Evolutionary conservation across 1,140 invertebrate species (phyloP).

Genomic region (Drosophila oshimai): DNA sequence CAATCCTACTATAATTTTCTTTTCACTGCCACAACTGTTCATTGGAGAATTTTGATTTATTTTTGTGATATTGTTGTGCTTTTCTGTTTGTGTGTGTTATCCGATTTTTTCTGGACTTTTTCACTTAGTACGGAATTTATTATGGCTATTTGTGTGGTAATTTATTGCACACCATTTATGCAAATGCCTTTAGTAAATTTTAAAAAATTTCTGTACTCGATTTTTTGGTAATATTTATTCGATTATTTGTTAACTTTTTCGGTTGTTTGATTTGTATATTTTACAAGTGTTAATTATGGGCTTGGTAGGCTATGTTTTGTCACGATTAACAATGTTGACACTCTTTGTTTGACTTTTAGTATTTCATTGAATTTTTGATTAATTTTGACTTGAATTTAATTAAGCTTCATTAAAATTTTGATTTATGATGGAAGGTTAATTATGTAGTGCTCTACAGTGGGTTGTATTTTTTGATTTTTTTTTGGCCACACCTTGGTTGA

Average conservation of each 20-base stretch:
- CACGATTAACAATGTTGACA: background rate
- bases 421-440: background rate
- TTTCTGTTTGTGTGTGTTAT: slow-evolving; percentile 3
- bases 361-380: background rate
- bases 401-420: background rate
- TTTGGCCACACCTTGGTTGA: slow-evolving; percentile 10
- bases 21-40: background rate
- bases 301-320: background rate
- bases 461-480: background rate
- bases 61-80: background rate
- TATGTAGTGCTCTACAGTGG: background rate
- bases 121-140: background rate
- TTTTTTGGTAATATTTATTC: background rate
- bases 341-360: background rate
- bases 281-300: background rate
- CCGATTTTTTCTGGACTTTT: background rate
- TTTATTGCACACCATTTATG: background rate
- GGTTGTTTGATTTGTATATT: background rate
- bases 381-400: background rate
- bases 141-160: slow-evolving; percentile 2
- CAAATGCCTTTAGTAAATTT: background rate
- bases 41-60: slow-evolving; percentile 9
- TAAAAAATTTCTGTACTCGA: background rate
- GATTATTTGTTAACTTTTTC: background rate
- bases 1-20: slow-evolving; percentile 8